Conservation (phyloP, 2,797 vertebrate genomes). For the Decapterus maruadsi region DNA sequence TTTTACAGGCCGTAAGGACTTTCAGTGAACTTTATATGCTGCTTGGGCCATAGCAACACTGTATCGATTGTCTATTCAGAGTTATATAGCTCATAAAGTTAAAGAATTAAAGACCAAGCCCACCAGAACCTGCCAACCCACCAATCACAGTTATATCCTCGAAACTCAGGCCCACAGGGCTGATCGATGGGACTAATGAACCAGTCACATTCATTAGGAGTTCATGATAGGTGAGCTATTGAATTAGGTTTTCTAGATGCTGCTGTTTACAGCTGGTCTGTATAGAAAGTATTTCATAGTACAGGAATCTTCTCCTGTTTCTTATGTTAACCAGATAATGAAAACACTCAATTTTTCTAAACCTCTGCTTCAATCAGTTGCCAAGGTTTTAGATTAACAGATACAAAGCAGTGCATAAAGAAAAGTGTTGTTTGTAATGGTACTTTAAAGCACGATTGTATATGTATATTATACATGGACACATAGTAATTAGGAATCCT, state of each 20-base stretch:
- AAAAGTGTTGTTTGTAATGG: slow-evolving; percentile 2
- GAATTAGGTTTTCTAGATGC: slow-evolving; percentile 9
- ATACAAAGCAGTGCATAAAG: slow-evolving; percentile 7
- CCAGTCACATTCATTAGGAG: slow-evolving; percentile 25
- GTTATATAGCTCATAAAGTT: slow-evolving; percentile 76
- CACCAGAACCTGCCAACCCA: slow-evolving; percentile 40
- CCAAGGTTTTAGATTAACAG: slow-evolving; percentile 35
- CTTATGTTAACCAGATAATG: neutral
- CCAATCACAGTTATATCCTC: slow-evolving; percentile 69
- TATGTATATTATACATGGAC: neutral
- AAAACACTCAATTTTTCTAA: too few relatives aligned
- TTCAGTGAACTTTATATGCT: slow-evolving; percentile 32
- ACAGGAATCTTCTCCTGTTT: neutral
- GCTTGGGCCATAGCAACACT: slow-evolving; percentile 33
- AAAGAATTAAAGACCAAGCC: slow-evolving; percentile 58
- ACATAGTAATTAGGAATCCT: neutral
- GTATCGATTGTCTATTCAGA: slow-evolving; percentile 74
- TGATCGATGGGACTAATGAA: slow-evolving; percentile 49
- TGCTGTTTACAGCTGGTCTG: slow-evolving; percentile 1
- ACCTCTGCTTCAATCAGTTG: slow-evolving; percentile 37
- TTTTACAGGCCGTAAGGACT: slow-evolving; percentile 17
- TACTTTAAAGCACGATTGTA: slow-evolving; percentile 16
- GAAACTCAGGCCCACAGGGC: slow-evolving; percentile 33
- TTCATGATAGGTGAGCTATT: slow-evolving; percentile 18
- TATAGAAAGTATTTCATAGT: neutral